phyloP scores from a whole-genome alignment of 2,113 vertebrate genomes.

The Loxodonta africana region DNA sequence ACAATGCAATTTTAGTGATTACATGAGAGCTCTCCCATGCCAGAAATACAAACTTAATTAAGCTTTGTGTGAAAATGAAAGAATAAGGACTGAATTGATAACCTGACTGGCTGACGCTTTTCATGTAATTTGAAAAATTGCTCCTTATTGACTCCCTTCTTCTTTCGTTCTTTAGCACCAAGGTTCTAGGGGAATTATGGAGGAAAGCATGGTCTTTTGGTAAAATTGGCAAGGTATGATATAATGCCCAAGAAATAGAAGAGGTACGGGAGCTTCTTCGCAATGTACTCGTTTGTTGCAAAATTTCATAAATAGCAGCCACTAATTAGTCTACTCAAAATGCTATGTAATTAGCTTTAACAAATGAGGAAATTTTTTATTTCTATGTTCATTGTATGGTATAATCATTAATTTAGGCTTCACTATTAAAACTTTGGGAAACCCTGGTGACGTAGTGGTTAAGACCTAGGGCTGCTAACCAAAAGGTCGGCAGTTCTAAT shows the following conservation, averaged over 20 bases:
- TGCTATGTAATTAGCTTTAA: background rate
- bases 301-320: background rate
- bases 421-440: background rate
- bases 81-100: background rate
- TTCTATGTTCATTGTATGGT: background rate
- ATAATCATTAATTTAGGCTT: conserved; percentile 26
- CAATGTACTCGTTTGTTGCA: background rate
- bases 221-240: background rate
- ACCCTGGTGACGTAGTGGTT: no score
- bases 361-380: background rate
- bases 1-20: background rate
- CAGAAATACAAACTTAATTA: background rate
- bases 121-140: background rate
- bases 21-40: background rate
- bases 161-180: background rate
- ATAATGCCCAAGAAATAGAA: background rate
- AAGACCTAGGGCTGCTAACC: no score
- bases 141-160: background rate
- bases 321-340: background rate
- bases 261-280: background rate
- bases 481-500: no score
- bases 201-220: background rate
- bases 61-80: background rate
- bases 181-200: background rate
- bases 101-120: background rate